Evolutionary conservation across 1,140 invertebrate species (phyloP).

Genomic region (Dryas iulia): DNA sequence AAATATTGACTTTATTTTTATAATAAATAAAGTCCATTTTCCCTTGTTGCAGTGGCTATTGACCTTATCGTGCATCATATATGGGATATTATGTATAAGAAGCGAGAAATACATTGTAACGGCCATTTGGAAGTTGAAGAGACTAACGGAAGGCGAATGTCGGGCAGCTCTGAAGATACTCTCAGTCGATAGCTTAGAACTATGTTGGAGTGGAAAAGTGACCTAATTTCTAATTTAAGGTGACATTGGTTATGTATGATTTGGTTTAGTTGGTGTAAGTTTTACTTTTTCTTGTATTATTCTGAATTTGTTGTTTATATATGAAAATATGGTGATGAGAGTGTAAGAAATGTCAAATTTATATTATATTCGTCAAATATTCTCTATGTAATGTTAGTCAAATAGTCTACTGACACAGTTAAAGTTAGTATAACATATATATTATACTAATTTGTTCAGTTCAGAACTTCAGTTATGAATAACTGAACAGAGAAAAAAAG

Average conservation of each 20-base stretch:
- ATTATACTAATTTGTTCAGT: too few species aligned
- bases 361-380: too few species aligned
- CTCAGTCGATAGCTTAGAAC: conserved; percentile 66
- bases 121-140: conserved; percentile 79
- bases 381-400: too few species aligned
- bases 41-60: conserved; percentile 96
- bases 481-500: too few species aligned
- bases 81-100: conserved; percentile 93
- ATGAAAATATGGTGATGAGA: not conserved
- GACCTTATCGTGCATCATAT: conserved; percentile 99
- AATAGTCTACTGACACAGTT: too few species aligned
- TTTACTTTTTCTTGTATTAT: not conserved
- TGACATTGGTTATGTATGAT: not conserved
- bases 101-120: conserved; percentile 64
- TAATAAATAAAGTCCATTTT: conserved; percentile 51
- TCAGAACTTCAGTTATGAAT: too few species aligned
- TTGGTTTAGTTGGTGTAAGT: not conserved
- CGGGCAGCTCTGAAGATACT: conserved; percentile 73
- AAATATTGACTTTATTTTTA: conserved; percentile 40
- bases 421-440: too few species aligned
- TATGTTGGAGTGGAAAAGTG: not conserved
- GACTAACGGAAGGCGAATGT: conserved; percentile 51
- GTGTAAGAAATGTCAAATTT: not conserved
- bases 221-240: not conserved
- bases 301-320: not conserved